Base-by-base conservation (phyloP, 1,140 invertebrate genomes). In the Psix sp. region DNA sequence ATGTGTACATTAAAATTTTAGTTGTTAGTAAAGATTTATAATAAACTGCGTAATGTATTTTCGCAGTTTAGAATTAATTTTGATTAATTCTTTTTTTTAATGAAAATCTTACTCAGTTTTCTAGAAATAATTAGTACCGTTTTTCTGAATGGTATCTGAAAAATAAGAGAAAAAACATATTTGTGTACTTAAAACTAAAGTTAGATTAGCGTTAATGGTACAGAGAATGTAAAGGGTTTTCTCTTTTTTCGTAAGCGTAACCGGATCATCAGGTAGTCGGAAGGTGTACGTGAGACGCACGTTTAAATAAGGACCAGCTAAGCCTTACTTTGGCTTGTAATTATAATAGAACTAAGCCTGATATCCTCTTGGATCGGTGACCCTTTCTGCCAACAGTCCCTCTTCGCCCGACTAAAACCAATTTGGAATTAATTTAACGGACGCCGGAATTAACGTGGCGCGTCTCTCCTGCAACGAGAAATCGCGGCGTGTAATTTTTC, bases 391-490 rank as follows among this genome's bases (percentile, higher is more conserved):
- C 74, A 78, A 63, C 46, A 68, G 73, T 49, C 51, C 48, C 62
- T 52, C 66, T 78, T 59, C 73, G 60, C 76, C 59, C 45, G 72
- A 57, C 79, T 82, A 79, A 86, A 87, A 86, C 81, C 84, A 87
- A 86, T 87, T 86, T 87, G 83, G 84, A 87, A 87, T 87, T 87
- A 87, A 84, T 84, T 82, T 81, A 81, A 84, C 79, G 82, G 78
- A 77, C 77, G 78, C 75, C 60, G 78, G 79, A 81, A 83, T 81
- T 81, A 82, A 80, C 77, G 77, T 80, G 39, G 70, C 36, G 71
- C 76, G 46, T 36, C 63, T 45, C 20, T 43, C 42, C 48, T 43
- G 71, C 60, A 65, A 15, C 39, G 39, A 49, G 45, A 72, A 73
- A 72, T 60, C 49, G 46, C 67, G 45, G 35, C 42, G 36, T 43